A percentile compares a stretch with the other conserved stretches of the same genome.
Evolutionary conservation across 2,113 vertebrate genomes (phyloP).

Genomic region (Lontra canadensis): DNA sequence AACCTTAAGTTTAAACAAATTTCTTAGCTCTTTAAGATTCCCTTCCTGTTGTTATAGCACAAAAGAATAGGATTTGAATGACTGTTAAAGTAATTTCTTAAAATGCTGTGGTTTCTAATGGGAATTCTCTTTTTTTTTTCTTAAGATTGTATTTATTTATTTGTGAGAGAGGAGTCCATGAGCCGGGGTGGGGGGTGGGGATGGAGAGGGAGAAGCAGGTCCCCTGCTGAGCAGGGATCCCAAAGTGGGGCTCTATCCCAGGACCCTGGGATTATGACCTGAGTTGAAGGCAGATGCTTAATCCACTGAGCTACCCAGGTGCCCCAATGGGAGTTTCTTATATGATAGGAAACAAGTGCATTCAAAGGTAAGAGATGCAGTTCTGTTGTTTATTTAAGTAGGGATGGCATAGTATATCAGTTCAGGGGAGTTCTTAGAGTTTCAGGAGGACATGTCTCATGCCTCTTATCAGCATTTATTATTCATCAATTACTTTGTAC

Average conservation of each 20-base stretch:
- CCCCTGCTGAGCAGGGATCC: neutral
- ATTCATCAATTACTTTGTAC: conserved; percentile 45
- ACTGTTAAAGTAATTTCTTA: neutral
- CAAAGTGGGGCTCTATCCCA: neutral
- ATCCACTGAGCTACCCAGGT: neutral
- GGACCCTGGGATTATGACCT: neutral
- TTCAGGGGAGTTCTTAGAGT: neutral
- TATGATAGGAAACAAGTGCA: neutral
- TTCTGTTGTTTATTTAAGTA: neutral
- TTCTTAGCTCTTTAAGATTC: neutral
- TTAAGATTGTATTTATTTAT: neutral
- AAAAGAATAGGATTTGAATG: neutral
- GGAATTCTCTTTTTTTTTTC: neutral
- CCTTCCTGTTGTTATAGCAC: neutral
- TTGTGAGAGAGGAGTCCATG: neutral
- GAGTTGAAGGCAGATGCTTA: neutral
- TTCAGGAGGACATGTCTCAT: neutral
- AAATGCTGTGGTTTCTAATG: neutral
- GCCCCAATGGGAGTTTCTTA: neutral
- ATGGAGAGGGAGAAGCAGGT: neutral
- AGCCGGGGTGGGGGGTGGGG: neutral
- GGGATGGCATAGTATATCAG: neutral
- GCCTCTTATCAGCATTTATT: neutral
- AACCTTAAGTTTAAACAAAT: neutral
- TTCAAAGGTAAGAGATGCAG: neutral